Evolutionary conservation across 2,113 vertebrate genomes (phyloP).

Genomic region (Megalops atlanticus): DNA sequence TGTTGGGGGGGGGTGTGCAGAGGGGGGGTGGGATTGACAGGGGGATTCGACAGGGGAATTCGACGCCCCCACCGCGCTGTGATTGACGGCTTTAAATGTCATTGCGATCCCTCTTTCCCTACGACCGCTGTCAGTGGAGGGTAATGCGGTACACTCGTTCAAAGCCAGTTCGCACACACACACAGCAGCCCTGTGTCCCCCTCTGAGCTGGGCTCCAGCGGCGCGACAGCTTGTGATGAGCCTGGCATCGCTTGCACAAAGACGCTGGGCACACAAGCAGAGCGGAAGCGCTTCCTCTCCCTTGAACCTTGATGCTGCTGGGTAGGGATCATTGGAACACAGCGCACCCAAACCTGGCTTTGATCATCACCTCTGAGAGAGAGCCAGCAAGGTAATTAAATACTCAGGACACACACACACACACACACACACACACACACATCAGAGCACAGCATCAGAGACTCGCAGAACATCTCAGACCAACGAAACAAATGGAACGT

Average conservation of each 20-base stretch:
- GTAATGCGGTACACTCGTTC: no score
- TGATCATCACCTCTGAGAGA: constrained; percentile 8
- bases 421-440: not conserved
- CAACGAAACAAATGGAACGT: not conserved
- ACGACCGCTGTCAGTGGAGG: no score
- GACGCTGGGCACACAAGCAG: constrained; percentile 50
- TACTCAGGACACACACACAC: constrained; percentile 34
- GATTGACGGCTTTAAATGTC: no score
- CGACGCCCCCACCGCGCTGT: no score
- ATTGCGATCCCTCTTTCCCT: no score
- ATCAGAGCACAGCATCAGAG: not conserved
- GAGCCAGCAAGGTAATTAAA: not conserved
- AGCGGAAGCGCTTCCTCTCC: constrained; percentile 34
- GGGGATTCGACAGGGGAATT: no score
- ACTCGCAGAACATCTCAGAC: no score
- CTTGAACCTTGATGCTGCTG: not conserved
- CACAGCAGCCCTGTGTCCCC: no score
- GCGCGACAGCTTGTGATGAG: not conserved
- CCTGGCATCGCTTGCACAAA: constrained; percentile 48
- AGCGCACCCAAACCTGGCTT: not conserved
- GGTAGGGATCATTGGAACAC: not conserved
- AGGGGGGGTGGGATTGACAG: no score
- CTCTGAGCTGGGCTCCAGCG: not conserved
- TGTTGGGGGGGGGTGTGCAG: no score
- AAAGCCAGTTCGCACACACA: no score